Evolutionary conservation across 2,113 vertebrate genomes (phyloP), one percentile per base, ranked within the genome.

Genomic region (Mesocricetus auratus): DNA sequence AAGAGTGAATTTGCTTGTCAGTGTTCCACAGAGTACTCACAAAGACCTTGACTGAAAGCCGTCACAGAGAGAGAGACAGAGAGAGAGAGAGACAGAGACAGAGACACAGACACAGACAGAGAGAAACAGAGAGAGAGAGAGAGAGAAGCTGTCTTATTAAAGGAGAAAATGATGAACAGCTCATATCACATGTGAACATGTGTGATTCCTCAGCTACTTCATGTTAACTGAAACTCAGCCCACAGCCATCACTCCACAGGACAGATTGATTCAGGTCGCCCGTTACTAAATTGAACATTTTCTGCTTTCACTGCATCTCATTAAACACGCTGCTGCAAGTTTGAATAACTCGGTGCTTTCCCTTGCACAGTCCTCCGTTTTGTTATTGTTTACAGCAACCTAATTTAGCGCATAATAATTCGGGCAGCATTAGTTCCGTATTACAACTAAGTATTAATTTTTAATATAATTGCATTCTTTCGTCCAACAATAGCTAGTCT

Each of bases 391-490:
- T 97, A 93, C 53, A 97, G 86, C 77, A 95, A 94, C 31, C 95
- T 96, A 93, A 98, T 97, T 95, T 97, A 96, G 90, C 95, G 95
- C 60, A 96, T 36, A 98, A 90, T 93, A 98, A 97, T 96, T 96
- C 91, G 96, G 89, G 82, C 85, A 94, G 95, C 78, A 93, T 0
- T 0, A 47, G 92, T 96, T 97, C 97, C 89, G 96, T 96, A 96
- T 91, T 96, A 96, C 7, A 58, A 79, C 96, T 31, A 97, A 97
- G 89, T 94, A 97, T 86, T 98, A 82, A 92, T 93, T 97, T 97
- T 97, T 97, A 97, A 97, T 96, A 96, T 15, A 98, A 93, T 96
- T 95, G 77, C 66, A 96, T 95, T 97, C 81, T 97, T 98, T 89
- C 8, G 0, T 95, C 79, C 96, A 97, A 95, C 36, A 97, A 97